Evolutionary conservation across 2,113 vertebrate genomes (phyloP).

Genomic region (Emydura subglobosa): DNA sequence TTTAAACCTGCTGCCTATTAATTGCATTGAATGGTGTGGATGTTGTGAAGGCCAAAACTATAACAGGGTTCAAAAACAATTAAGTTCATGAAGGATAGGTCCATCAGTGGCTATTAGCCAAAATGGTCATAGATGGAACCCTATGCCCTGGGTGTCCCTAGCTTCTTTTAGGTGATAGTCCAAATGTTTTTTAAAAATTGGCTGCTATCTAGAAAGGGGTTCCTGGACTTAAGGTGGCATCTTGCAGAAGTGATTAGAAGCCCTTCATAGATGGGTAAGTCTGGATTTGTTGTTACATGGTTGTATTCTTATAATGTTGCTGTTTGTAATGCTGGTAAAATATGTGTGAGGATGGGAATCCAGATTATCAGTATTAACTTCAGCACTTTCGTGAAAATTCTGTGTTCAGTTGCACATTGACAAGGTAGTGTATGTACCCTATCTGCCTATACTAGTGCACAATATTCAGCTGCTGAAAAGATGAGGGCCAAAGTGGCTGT

Average conservation of each 20-base stretch:
- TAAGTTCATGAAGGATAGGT: no score
- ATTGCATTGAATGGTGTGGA: no score
- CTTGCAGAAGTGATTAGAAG: not conserved
- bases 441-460: not conserved
- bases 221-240: accelerated
- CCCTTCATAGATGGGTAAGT: not conserved
- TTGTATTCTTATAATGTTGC: not conserved
- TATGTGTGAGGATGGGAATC: not conserved
- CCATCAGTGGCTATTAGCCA: no score
- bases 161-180: no score
- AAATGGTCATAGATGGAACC: no score
- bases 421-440: not conserved
- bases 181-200: no score
- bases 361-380: not conserved
- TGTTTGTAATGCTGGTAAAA: not conserved
- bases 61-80: no score
- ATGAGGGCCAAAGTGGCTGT: not conserved
- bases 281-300: not conserved
- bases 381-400: no score
- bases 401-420: not conserved
- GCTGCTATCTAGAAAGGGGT: not conserved
- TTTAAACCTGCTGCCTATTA: no score
- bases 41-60: no score
- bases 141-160: no score
- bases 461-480: not conserved